Evolutionary conservation across 2,797 vertebrate species (phyloP).

Genomic region (Diglossa cyanea): DNA sequence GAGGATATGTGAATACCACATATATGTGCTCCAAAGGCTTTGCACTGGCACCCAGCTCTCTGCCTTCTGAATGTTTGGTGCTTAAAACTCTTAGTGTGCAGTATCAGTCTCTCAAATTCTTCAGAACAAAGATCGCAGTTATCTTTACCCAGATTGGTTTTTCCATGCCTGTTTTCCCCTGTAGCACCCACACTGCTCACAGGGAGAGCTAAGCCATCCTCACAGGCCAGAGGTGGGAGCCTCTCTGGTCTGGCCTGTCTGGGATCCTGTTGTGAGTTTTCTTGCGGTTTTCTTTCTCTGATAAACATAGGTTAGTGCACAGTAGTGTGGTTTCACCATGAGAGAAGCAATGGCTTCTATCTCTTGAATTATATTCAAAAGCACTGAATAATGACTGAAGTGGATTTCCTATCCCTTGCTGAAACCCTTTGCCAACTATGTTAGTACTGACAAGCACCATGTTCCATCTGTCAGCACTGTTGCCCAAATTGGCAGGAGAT

Average conservation of each 20-base stretch:
- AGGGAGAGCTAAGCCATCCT: neutral
- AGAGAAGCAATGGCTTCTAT: neutral
- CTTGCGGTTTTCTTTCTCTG: neutral
- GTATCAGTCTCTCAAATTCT: neutral
- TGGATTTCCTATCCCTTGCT: neutral
- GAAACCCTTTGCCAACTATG: neutral
- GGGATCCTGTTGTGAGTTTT: neutral
- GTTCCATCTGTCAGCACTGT: neutral
- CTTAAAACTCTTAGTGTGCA: neutral
- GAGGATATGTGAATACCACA: neutral
- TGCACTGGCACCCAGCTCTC: neutral
- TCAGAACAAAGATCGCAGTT: neutral
- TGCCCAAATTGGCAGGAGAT: neutral
- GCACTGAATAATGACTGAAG: neutral
- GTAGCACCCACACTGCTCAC: accelerated
- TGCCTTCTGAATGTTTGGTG: neutral
- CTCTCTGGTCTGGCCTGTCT: neutral
- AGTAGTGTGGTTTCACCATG: neutral
- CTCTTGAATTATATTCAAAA: neutral
- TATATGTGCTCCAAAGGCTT: neutral
- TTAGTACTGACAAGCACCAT: neutral
- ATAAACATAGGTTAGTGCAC: neutral
- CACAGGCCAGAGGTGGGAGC: neutral
- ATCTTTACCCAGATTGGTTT: neutral
- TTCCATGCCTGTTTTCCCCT: accelerated